A percentile compares a stretch with the other conserved stretches of the same genome.
phyloP scores from a whole-genome alignment of 1,140 invertebrate genomes.

The Tetranychus urticae region DNA sequence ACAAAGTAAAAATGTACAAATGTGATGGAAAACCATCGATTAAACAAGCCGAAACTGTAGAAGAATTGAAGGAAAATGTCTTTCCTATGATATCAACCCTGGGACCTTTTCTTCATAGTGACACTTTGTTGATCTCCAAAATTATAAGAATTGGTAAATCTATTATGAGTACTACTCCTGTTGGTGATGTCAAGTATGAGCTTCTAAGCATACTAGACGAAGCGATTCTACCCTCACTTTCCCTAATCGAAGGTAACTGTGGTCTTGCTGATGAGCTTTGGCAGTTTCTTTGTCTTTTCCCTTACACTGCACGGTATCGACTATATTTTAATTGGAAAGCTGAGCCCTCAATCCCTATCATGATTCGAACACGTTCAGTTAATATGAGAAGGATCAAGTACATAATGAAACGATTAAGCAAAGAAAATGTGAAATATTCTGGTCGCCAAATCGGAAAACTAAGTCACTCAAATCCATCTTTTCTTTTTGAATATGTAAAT shows the following conservation, averaged over 20 bases:
- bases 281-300: constrained; percentile 65
- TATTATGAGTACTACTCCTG: constrained; percentile 25
- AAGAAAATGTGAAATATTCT: constrained; percentile 92
- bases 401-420: constrained; percentile 90
- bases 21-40: constrained; percentile 1
- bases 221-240: constrained; percentile 62
- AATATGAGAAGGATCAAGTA: constrained; percentile 76
- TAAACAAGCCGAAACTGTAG: constrained; percentile 32
- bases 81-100: constrained; percentile 65
- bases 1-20: constrained; percentile 1
- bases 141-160: constrained; percentile 48
- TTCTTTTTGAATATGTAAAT: constrained; percentile 82
- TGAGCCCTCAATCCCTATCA: constrained; percentile 47
- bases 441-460: constrained; percentile 87
- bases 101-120: constrained; percentile 62
- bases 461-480: constrained; percentile 78
- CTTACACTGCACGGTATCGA: constrained; percentile 57
- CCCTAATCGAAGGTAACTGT: constrained; percentile 77
- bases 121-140: constrained; percentile 46
- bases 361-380: constrained; percentile 56
- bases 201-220: constrained; percentile 64
- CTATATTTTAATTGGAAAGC: constrained; percentile 35
- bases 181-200: constrained; percentile 36
- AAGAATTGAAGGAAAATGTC: constrained; percentile 45
- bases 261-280: constrained; percentile 88